Evolutionary conservation across 1,140 invertebrate species (phyloP), one percentile per base, ranked within the genome.

Genomic region (Drosophila ogumai): DNA sequence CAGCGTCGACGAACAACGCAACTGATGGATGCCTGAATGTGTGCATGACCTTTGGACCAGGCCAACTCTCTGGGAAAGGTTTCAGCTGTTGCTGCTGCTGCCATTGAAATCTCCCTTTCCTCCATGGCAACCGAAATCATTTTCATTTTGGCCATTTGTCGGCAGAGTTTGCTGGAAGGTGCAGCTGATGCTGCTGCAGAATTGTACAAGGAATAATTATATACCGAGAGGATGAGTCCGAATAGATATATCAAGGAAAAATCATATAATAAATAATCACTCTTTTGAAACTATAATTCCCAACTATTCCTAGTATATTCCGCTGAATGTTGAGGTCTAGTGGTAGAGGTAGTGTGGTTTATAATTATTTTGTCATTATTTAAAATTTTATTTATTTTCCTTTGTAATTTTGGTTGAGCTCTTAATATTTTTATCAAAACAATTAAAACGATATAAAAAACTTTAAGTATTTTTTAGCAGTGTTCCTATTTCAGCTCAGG

Each of bases 31-130:
- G 65, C 28, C 22, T 41, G 15, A 58, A 50, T 50, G 64, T 32
- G 52, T 59, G 66, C 56, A 63, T 31, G 34, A 54, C 40, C 55
- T 60, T 72, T 40, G 32, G 34, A 19, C 31, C 32, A 15, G 28
- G 10, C 12, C 13, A 19, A 31, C 28, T 36, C 19, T 15, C 13
- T 61, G 55, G 55, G 69, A 73, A 74, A 8, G 2, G 40, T 52
- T 44, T 3, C 71, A 74, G 68, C 57, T 74, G 68, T 40, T 61
- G 46, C 46, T 40, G 46, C 4, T 49, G 46, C 40, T 40, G 22
- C 28, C 71, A 60, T 38, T 31, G 13, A 4, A 31, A 32, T 31
- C 31, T 1, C 4, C 32, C 13, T 15, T 6, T 10, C 4, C 13
- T 9, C 13, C 52, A 38, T 47, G 36, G 32, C 28, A 50, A 28